Evolutionary conservation across 92 coral and sea anemone species (phyloP), one percentile per base, ranked within the genome.

Genomic region (Siderastrea siderea): DNA sequence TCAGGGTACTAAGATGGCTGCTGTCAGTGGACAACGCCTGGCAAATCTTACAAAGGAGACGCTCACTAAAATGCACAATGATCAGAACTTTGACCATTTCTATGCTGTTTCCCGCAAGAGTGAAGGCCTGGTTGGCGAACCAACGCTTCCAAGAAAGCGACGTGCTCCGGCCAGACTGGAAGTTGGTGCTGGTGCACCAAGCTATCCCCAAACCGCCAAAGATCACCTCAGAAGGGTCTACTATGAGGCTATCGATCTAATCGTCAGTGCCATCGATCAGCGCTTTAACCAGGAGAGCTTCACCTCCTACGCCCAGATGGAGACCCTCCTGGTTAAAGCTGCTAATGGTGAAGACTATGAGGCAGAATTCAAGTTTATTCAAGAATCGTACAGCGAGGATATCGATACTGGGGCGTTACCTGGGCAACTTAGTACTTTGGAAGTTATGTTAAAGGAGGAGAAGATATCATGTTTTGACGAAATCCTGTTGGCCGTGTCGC

Each of bases 231-330:
- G 90, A 57, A 77, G 82, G 62, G 77, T 94, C 79, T 92, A 94
- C 74, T 94, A 86, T 77, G 92, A 90, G 83, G 89, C 87, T 72
- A 78, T 91, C 43, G 94, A 91, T 83, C 90, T 91, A 47, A 91
- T 92, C 62, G 82, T 90, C 51, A 92, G 81, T 75, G 95, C 93
- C 47, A 92, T 91, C 60, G 93, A 91, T 15, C 79, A 91, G 91
- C 93, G 97, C 83, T 94, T 89, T 71, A 83, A 74, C 76, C 98
- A 94, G 80, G 84, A 82, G 72, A 89, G 97, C 90, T 94, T 89
- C 80, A 51, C 60, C 66, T 84, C 77, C 78, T 94, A 86, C 61
- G 90, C 46, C 68, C 69, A 85, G 87, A 88, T 91, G 89, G 88
- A 94, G 87, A 78, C 94, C 89, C 77, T 93, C 46, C 43, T 93